Percentiles rank a stretch among this genome's conserved stretches.
phyloP scores from a whole-genome alignment of 37 sponge, comb jelly and placozoan genomes.

The Mnemiopsis leidyi region DNA sequence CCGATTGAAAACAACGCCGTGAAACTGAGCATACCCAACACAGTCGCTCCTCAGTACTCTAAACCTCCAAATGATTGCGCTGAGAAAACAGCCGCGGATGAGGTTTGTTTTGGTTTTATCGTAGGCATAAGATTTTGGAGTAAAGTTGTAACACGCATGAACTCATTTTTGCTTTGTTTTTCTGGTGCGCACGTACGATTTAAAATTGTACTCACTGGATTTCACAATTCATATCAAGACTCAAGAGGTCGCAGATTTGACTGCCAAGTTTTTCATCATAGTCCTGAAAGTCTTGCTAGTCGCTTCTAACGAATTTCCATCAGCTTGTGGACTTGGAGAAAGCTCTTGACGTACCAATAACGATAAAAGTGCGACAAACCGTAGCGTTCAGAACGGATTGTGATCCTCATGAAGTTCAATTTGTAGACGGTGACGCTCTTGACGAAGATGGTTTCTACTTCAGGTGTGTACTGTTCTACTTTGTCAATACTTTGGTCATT shows the following conservation, averaged over 20 bases:
- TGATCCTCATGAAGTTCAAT: background rate
- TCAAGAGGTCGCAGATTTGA: too few relatives aligned
- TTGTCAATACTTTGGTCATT: too few relatives aligned
- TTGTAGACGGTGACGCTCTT: background rate
- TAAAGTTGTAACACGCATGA: background rate
- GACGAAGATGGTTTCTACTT: constrained; percentile 46
- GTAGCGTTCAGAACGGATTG: background rate
- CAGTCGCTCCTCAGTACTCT: constrained; percentile 54
- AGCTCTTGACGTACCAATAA: background rate
- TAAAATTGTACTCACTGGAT: too few relatives aligned
- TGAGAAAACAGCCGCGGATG: constrained; percentile 10
- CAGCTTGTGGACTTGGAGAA: constrained; percentile 37
- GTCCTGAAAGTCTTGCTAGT: too few relatives aligned
- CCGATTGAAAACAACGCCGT: constrained; percentile 21
- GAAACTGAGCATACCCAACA: constrained; percentile 16
- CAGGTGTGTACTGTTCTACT: too few relatives aligned
- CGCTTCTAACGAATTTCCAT: too few relatives aligned
- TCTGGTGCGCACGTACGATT: too few relatives aligned
- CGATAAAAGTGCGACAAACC: background rate
- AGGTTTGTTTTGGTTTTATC: background rate
- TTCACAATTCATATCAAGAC: too few relatives aligned
- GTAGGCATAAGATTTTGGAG: background rate
- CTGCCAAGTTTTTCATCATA: too few relatives aligned
- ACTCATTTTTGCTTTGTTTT: too few relatives aligned
- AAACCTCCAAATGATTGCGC: background rate